Evolutionary conservation across 2,113 vertebrate genomes (phyloP), one percentile per base, ranked within the genome.

Genomic region (Aspiorhynchus laticeps): DNA sequence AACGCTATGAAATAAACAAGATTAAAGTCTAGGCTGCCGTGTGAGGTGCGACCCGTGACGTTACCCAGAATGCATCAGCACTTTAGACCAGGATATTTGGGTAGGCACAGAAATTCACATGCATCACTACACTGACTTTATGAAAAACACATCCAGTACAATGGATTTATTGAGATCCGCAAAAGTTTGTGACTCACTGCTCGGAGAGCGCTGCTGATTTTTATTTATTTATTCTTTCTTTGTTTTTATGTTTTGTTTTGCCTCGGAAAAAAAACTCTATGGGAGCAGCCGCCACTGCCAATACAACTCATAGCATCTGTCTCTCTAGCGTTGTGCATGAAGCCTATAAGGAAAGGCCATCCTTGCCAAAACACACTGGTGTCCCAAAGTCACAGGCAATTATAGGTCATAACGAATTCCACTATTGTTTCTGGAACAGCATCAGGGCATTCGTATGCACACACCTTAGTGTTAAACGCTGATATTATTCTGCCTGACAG

Each of bases 401-500:
- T 92, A 87, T 81, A 89, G 87, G 84, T 90, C 75, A 69, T 90
- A 87, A 88, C 89, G 87, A 80, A 89, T 90, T 91, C 88, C 85
- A 90, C 85, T 77, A 19, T 31, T 31, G 86, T 88, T 84, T 84
- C 21, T 31, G 90, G 89, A 88, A 91, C 83, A 88, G 88, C 85
- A 61, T 61, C 56, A 61, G 56, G 56, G 8, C 8, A 89, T 89
- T 87, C 71, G 85, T 86, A 78, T 76, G 80, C 85, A 76, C 86
- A 80, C 87, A 86, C 38, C 7, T 89, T 85, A 85, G 31, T 24
- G 80, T 87, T 89, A 89, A 92, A 89, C 77, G 31, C 26, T 84
- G 88, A 83, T 87, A 90, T 89, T 84, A 90, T 90, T 92, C 83
- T 69, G 87, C 75, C 88, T 89, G 88, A 88, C 86, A 88, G 90